phyloP scores from a whole-genome alignment of 2,797 vertebrate genomes.

The Dendrocincla tyrannina region DNA sequence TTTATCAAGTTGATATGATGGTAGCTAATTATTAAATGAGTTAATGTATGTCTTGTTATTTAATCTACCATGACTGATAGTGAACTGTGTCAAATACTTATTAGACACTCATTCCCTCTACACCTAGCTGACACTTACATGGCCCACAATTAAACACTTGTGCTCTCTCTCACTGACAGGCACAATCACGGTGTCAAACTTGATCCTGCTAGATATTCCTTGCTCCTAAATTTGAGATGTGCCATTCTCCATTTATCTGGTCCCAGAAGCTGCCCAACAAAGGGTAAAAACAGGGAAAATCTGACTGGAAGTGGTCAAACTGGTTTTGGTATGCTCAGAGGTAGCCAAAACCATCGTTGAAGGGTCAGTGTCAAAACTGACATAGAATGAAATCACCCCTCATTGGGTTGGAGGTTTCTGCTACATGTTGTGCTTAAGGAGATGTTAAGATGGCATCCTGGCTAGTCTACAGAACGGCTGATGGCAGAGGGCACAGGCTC shows the following conservation, averaged over 20 bases:
- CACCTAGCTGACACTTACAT: conserved; percentile 32
- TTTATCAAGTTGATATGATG: conserved; percentile 56
- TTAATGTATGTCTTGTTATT: conserved; percentile 54
- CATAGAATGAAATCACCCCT: background rate
- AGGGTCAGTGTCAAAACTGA: background rate
- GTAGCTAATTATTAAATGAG: conserved; percentile 65
- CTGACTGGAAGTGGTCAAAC: background rate
- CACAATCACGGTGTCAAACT: background rate
- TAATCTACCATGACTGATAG: conserved; percentile 57
- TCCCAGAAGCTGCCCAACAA: background rate
- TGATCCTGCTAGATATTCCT: background rate
- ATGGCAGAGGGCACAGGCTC: background rate
- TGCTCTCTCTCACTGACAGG: background rate
- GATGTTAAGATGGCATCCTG: fast-evolving
- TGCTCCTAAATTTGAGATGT: background rate
- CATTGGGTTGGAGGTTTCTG: background rate
- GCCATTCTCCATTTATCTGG: background rate
- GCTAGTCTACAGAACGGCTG: background rate
- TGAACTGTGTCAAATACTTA: conserved; percentile 43
- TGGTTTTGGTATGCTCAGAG: background rate
- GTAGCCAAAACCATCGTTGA: background rate
- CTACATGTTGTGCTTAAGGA: background rate
- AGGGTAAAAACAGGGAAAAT: background rate
- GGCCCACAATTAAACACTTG: background rate
- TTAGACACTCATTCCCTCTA: conserved; percentile 13